phyloP scores from a whole-genome alignment of 1,140 invertebrate species.

The Akabosia matsudoensis region DNA sequence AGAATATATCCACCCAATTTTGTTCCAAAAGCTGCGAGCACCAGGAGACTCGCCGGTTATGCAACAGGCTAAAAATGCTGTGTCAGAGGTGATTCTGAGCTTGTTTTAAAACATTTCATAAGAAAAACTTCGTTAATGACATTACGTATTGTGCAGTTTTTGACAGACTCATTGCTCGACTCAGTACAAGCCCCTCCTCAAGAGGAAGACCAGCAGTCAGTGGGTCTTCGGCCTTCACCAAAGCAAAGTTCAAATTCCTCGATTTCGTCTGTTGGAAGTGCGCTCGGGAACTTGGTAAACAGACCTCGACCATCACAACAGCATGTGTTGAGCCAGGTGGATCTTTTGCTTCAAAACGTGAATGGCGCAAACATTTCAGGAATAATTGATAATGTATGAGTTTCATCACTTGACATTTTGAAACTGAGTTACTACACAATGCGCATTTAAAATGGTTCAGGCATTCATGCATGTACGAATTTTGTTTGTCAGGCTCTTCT shows the following conservation, averaged over 20 bases:
- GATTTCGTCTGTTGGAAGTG: background rate
- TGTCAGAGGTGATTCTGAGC: background rate
- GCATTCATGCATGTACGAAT: background rate
- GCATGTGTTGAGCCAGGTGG: background rate
- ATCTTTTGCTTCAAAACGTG: background rate
- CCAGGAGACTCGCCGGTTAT: background rate
- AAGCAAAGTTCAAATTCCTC: background rate
- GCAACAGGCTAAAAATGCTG: background rate
- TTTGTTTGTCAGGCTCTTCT: background rate
- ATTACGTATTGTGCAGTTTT: background rate
- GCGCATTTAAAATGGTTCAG: too few species aligned
- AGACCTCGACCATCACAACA: background rate
- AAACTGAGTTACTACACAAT: too few species aligned
- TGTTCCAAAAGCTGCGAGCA: background rate
- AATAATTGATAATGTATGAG: background rate
- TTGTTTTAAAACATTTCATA: background rate
- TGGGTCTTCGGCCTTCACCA: background rate
- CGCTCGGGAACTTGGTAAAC: background rate
- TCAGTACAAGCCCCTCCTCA: background rate
- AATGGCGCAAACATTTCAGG: conserved; percentile 1
- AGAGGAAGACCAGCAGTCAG: background rate
- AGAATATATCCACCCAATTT: background rate
- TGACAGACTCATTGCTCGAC: background rate
- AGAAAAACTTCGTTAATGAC: background rate
- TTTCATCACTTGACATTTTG: background rate